phyloP scores from a whole-genome alignment of 2,797 vertebrate species.

The Rhincodon typus region DNA sequence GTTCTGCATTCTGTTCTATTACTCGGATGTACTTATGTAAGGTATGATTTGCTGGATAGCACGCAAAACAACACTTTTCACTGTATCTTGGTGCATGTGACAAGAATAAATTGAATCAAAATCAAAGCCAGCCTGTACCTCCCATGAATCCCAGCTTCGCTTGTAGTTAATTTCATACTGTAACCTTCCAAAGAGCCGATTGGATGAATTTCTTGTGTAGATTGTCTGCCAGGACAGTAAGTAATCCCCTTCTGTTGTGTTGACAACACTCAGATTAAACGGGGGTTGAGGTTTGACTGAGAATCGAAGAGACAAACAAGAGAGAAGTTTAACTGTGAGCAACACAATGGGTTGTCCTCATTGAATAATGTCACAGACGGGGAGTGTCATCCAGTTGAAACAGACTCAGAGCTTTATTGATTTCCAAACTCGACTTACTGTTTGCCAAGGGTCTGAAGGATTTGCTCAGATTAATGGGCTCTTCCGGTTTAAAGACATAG shows the following conservation, averaged over 20 bases:
- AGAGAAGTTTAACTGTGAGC: too few relatives aligned
- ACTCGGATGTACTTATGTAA: too few relatives aligned
- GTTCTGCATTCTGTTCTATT: too few relatives aligned
- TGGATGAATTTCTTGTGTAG: neutral
- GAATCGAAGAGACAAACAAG: neutral
- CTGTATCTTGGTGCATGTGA: too few relatives aligned
- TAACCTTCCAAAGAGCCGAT: neutral
- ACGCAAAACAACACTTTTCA: too few relatives aligned
- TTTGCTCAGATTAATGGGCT: neutral
- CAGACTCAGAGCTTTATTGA: neutral
- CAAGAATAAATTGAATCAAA: too few relatives aligned
- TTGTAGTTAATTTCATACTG: neutral
- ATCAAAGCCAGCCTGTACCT: neutral
- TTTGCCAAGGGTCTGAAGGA: neutral
- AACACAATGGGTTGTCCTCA: too few relatives aligned
- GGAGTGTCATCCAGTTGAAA: neutral
- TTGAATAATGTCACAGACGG: neutral
- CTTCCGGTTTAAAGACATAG: neutral
- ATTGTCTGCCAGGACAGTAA: neutral
- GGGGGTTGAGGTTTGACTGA: conserved; percentile 16
- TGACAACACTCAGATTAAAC: neutral
- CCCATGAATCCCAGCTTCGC: neutral
- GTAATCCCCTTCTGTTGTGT: neutral
- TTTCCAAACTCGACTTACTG: neutral
- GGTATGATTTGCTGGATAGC: too few relatives aligned